These are phyloP conservation scores for Gila orcuttii DNA, from an alignment of 2,113 vertebrate species.

Conservation along the genomic window DNA sequence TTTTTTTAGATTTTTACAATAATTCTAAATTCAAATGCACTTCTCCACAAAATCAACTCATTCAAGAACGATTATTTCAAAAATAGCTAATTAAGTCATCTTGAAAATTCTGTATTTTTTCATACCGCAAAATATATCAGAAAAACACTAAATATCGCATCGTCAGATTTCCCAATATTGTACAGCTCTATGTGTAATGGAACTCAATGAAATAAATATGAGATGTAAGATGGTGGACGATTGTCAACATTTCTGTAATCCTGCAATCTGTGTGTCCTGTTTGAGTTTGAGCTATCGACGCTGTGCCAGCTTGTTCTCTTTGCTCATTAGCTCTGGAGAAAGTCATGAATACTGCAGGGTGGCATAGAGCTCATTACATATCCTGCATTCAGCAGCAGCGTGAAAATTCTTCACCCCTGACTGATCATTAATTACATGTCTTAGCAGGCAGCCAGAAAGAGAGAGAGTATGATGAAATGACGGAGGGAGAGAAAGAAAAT, in stretches of 20 bases:
- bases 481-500: background rate
- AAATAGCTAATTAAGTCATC: background rate
- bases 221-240: conserved; percentile 8
- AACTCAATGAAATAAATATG: background rate
- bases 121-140: background rate
- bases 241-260: conserved; percentile 6
- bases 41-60: background rate
- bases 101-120: background rate
- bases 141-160: background rate
- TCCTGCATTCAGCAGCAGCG: conserved; percentile 52
- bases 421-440: conserved; percentile 59
- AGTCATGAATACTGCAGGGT: conserved; percentile 45
- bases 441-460: conserved; percentile 45
- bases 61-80: background rate
- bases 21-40: background rate
- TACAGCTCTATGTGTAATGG: background rate
- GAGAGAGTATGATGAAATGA: background rate
- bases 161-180: background rate
- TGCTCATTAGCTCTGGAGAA: conserved; percentile 49
- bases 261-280: conserved; percentile 3
- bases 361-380: conserved; percentile 56
- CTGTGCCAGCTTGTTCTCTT: conserved; percentile 16
- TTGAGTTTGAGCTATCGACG: background rate
- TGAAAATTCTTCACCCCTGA: conserved; percentile 53
- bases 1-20: background rate